Evolutionary conservation across 2,113 vertebrate genomes (phyloP), one percentile per base, ranked within the genome.

Genomic region (Thamnophis sirtalis): DNA sequence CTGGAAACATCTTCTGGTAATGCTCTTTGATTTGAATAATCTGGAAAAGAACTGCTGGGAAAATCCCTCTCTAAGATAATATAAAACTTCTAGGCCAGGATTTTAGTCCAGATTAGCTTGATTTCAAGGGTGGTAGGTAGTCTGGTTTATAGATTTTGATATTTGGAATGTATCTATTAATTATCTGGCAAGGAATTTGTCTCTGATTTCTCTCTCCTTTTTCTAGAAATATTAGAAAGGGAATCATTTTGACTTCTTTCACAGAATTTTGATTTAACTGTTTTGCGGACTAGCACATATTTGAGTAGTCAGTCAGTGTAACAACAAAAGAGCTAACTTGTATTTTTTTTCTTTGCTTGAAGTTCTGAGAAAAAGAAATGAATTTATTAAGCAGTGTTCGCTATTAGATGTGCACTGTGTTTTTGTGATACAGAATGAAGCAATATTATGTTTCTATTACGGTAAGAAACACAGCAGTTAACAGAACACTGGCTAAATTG

Each of bases 21-120:
- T 33, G 24, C 10, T 89, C 24, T 43, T 89, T 92, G 91, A 50
- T 92, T 84, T 84, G 68, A 92, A 92, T 84, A 84, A 63, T 63
- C 60, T 63, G 60, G 60, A 63, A n/a, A 63, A 28, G 9, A 63
- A n/a, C 10, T 5, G 15, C n/a, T 73, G n/a, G 4, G 63, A 5
- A 73, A 33, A 38, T 38, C 33, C 68, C n/a, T 7, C 68, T 73
- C n/a, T 80, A 38, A 80, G 2, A 38, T 33, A 80, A 80, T 80
- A 38, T 80, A 38, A 80, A 73, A 38, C 15, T 8, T 80, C n/a
- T 80, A 80, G 68, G 15, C 2, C 68, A 19, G n/a, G n/a, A 80
- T 80, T 73, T 73, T 15, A 4, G 9, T 60, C 28, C 26, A 28
- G 58, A 28, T 60, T 60, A 60, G 5, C 33, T 80, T 80, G n/a